Evolutionary conservation across 2,797 vertebrate genomes (phyloP).

Genomic region (Eulemur coronatus): DNA sequence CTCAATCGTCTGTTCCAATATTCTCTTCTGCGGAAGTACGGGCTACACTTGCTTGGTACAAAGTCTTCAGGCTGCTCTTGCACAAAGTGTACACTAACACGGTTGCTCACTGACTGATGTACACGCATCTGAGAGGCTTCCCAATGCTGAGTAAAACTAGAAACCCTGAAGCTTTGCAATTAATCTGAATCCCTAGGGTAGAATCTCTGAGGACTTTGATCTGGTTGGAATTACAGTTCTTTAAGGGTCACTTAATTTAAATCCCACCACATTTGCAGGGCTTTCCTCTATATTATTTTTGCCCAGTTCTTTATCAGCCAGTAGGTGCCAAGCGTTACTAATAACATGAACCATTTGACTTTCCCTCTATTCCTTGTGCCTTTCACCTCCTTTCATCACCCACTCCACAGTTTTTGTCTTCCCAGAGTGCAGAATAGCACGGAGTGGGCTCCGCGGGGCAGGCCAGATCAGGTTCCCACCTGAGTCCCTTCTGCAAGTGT

Average conservation of each 20-base stretch:
- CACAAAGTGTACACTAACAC: background rate
- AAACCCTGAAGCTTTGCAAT: background rate
- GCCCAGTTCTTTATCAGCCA: background rate
- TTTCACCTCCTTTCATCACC: background rate
- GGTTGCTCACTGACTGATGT: background rate
- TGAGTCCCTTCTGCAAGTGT: background rate
- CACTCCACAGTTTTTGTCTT: background rate
- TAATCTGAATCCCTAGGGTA: background rate
- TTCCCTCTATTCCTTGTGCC: background rate
- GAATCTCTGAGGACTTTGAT: background rate
- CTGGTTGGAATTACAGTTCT: background rate
- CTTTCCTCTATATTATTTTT: background rate
- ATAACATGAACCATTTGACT: background rate
- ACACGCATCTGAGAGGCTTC: background rate
- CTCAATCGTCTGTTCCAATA: background rate
- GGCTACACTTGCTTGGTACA: background rate
- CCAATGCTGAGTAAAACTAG: background rate
- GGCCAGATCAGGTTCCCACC: background rate
- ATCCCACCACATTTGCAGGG: background rate
- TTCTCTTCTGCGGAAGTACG: background rate
- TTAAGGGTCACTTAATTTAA: background rate
- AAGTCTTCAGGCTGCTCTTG: background rate
- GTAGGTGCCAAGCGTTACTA: background rate
- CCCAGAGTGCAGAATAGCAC: background rate
- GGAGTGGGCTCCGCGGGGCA: background rate